Percentiles rank a stretch among this genome's conserved stretches.
These are phyloP conservation scores for Chrysochloris asiatica DNA, from an alignment of 2,113 vertebrate species.

Conservation along the genomic window DNA sequence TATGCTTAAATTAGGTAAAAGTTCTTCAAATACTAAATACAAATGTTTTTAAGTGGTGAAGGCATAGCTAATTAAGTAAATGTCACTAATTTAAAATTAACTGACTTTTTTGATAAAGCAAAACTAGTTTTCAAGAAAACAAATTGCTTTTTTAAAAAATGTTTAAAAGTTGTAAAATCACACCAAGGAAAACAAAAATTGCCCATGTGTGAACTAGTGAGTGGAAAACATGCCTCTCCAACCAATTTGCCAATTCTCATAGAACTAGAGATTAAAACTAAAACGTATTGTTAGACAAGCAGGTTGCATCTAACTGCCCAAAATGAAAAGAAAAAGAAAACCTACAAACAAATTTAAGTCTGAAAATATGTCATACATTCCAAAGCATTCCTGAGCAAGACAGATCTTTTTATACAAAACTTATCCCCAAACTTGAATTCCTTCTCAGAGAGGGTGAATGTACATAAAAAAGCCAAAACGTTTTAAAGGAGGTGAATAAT, in stretches of 20 bases:
- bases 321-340: neutral
- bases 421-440: constrained; percentile 2
- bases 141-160: constrained; percentile 19
- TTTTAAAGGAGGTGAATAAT: neutral
- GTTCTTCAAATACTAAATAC: constrained; percentile 48
- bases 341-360: neutral
- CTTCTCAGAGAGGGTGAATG: constrained; percentile 28
- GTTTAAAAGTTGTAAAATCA: constrained; percentile 16
- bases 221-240: neutral
- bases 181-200: neutral
- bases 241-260: neutral
- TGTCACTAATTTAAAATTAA: constrained; percentile 41
- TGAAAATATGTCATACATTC: constrained; percentile 42
- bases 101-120: constrained; percentile 48
- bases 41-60: constrained; percentile 46
- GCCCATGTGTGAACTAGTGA: neutral
- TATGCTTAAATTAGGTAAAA: constrained; percentile 43
- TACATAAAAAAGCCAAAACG: neutral
- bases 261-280: neutral
- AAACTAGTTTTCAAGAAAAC: constrained; percentile 24
- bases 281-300: neutral
- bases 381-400: neutral
- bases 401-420: constrained; percentile 13
- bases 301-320: constrained; percentile 3
- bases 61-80: constrained; percentile 44